These are phyloP conservation scores for human (Homo sapiens) DNA, from an alignment of 2,113 vertebrate genomes.

Conservation along the genomic window DNA sequence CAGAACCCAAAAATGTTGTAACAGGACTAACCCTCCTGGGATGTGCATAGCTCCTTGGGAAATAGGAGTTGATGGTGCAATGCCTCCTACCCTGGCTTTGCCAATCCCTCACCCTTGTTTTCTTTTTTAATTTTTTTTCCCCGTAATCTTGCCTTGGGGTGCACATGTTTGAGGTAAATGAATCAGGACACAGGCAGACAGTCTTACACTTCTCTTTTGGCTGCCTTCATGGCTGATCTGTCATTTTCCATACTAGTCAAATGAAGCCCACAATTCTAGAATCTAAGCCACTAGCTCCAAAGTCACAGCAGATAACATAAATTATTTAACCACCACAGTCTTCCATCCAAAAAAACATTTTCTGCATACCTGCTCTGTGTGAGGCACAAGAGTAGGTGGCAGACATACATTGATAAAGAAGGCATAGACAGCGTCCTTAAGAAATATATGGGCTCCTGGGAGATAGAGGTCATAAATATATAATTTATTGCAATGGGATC, in stretches of 20 bases:
- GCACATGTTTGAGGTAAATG: neutral
- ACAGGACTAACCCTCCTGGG: neutral
- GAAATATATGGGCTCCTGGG: neutral
- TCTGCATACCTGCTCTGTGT: neutral
- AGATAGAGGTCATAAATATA: neutral
- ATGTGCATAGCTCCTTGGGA: neutral
- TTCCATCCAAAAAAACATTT: neutral
- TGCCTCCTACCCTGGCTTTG: neutral
- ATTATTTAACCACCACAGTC: neutral
- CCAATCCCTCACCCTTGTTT: neutral
- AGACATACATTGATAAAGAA: neutral
- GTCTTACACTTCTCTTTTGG: neutral
- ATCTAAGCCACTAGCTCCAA: neutral
- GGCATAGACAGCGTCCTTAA: neutral
- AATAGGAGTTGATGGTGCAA: accelerated
- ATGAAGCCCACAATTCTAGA: neutral
- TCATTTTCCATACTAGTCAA: neutral
- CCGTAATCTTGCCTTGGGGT: neutral
- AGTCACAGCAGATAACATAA: neutral
- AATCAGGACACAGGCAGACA: neutral
- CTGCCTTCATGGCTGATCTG: neutral
- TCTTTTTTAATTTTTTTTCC: neutral
- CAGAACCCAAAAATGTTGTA: neutral
- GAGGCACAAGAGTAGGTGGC: neutral
- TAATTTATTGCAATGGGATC: neutral